Evolutionary conservation across 2,113 vertebrate genomes (phyloP), one percentile per base, ranked within the genome.

Genomic region (Stercorarius parasiticus): DNA sequence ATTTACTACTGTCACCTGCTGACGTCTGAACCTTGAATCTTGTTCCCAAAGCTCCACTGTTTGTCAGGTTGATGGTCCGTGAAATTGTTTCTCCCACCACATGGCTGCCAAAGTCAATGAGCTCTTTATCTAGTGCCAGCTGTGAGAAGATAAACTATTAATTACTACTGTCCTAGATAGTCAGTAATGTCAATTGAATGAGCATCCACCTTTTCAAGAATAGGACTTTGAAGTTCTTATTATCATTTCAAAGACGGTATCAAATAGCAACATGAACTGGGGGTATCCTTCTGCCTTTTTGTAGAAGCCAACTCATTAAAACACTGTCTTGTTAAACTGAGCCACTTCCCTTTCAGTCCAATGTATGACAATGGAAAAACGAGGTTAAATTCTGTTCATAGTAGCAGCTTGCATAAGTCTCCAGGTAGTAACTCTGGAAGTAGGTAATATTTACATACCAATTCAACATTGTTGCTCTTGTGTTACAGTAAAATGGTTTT

Each of bases 51-150:
- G 99, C 99, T 29, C 99, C 99, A 8, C 79, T 82, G 96, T 99
- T 99, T 95, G 97, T 99, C 98, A 99, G 96, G 30, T 95, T 99
- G 98, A 99, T 95, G 82, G 93, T 86, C 96, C 86, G 98, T 94
- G 98, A 98, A 88, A 99, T 95, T 52, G 97, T 99, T 95, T 99
- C 98, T 50, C 99, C 99, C 82, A 99, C 98, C 86, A 99, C 97
- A 17, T 98, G 98, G 78, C 98, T 98, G 82, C 99, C 99, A 34
- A 99, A 99, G 96, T 99, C 98, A 84, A 99, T 92, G 94, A 98
- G 96, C 92, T 98, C 97, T 95, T 97, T 98, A 98, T 99, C 99
- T 16, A 99, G 98, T 67, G 98, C 98, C 95, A 99, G 97, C 99
- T 99, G 97, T 62, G 95, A 83, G 66, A 95, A 92, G 93, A 90